These are phyloP conservation scores for Wiebesia pumilae DNA, from an alignment of 1,140 invertebrate species.

Conservation along the genomic window DNA sequence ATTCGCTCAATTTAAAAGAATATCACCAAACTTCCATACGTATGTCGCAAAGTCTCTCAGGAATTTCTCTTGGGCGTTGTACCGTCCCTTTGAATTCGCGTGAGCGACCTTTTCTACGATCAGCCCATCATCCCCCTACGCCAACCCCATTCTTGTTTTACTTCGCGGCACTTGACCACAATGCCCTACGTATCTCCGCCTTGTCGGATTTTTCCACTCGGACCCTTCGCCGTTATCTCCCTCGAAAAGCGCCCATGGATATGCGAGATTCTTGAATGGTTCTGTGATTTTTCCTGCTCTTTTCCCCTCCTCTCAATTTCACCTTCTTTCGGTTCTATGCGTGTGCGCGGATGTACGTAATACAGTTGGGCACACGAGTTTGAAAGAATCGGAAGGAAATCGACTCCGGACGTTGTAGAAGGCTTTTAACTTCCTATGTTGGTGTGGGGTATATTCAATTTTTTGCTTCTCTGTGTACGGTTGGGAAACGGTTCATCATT, in stretches of 20 bases:
- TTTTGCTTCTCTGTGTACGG: not conserved
- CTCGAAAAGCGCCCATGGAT: not conserved
- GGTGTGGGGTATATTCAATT: slow-evolving; percentile 7
- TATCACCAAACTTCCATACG: not conserved
- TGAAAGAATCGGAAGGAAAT: slow-evolving; percentile 15
- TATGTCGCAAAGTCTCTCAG: not conserved
- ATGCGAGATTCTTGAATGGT: not conserved
- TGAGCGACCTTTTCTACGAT: slow-evolving; percentile 23
- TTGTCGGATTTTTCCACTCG: slow-evolving; percentile 12
- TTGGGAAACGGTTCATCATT: slow-evolving; percentile 5
- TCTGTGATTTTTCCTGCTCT: not conserved
- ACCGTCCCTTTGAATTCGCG: slow-evolving; percentile 24
- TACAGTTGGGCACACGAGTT: not conserved
- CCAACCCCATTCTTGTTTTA: not conserved
- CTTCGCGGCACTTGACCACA: slow-evolving; percentile 43
- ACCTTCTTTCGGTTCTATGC: not conserved
- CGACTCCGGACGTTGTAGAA: not conserved
- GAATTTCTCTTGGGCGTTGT: slow-evolving; percentile 40
- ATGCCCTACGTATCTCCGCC: not conserved
- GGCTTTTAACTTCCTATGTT: slow-evolving; percentile 2
- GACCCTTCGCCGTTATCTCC: not conserved
- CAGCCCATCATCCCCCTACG: not conserved
- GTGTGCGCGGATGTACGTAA: not conserved
- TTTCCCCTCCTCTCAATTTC: not conserved
- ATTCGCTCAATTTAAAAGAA: not conserved